phyloP scores from a whole-genome alignment of 2,113 vertebrate species.

The Cyprinodon tularosa region DNA sequence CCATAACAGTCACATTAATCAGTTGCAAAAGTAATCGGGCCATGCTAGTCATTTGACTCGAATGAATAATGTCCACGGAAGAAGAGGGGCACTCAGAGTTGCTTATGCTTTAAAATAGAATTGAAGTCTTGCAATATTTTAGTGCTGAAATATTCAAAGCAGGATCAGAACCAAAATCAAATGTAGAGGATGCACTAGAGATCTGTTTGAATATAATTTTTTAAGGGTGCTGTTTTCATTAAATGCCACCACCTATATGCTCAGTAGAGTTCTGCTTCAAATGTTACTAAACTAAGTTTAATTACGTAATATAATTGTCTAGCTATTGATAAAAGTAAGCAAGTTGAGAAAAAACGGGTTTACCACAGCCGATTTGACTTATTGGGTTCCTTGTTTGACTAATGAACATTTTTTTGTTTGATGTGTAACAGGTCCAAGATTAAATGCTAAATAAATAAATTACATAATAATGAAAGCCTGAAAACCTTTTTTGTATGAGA shows the following conservation, averaged over 20 bases:
- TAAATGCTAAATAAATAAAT: neutral
- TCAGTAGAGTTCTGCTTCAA: neutral
- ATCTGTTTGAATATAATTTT: too few relatives aligned
- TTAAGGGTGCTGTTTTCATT: neutral
- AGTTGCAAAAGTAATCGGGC: too few relatives aligned
- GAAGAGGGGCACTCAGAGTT: too few relatives aligned
- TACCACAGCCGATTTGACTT: neutral
- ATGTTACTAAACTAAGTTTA: neutral
- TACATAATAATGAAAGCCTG: neutral
- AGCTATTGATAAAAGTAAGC: neutral
- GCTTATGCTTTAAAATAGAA: neutral
- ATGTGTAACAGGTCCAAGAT: neutral
- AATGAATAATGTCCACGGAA: too few relatives aligned
- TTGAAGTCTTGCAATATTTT: neutral
- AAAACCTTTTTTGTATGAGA: conserved; percentile 11
- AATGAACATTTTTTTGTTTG: neutral
- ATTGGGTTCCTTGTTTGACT: neutral
- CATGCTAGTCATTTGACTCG: neutral
- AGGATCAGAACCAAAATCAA: neutral
- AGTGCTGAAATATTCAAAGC: neutral
- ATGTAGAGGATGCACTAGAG: too few relatives aligned
- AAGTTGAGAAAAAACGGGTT: too few relatives aligned
- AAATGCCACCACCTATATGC: neutral
- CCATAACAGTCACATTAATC: too few relatives aligned
- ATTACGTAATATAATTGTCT: neutral